phyloP scores from a whole-genome alignment of 2,113 vertebrate species.

The Bucco capensis region DNA sequence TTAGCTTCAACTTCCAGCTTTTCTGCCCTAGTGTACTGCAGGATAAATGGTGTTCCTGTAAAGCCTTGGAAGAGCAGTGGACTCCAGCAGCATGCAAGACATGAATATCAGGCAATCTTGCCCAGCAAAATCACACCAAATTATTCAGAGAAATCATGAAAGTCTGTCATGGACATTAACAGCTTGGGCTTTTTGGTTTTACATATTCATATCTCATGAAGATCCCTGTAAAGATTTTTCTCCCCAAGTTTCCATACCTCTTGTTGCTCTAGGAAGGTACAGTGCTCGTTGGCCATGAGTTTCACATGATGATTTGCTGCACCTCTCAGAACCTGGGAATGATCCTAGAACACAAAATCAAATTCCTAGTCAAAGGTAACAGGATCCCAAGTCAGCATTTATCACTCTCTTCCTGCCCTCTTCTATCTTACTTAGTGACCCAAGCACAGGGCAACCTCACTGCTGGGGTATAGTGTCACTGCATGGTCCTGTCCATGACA shows the following conservation, averaged over 20 bases:
- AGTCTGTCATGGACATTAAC: neutral
- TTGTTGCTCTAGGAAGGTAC: neutral
- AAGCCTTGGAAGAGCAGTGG: neutral
- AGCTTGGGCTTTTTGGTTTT: neutral
- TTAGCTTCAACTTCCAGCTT: neutral
- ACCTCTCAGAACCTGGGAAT: neutral
- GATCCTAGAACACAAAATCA: too few species aligned
- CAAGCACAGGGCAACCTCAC: neutral
- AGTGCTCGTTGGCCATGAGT: fast-evolving
- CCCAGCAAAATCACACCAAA: neutral
- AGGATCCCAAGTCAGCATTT: too few species aligned
- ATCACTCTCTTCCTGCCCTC: too few species aligned
- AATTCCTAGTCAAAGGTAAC: too few species aligned
- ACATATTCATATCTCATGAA: neutral
- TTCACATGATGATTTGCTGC: neutral
- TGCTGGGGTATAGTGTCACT: neutral
- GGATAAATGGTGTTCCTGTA: neutral
- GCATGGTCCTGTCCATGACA: neutral
- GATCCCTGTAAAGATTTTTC: neutral
- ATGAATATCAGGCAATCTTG: neutral
- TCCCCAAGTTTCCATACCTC: neutral
- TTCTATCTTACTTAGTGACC: neutral
- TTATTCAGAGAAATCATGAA: neutral
- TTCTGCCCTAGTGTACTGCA: neutral
- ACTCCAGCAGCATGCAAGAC: neutral